phyloP scores from a whole-genome alignment of 2,888 invertebrate species.

The Oscheius sp. region DNA sequence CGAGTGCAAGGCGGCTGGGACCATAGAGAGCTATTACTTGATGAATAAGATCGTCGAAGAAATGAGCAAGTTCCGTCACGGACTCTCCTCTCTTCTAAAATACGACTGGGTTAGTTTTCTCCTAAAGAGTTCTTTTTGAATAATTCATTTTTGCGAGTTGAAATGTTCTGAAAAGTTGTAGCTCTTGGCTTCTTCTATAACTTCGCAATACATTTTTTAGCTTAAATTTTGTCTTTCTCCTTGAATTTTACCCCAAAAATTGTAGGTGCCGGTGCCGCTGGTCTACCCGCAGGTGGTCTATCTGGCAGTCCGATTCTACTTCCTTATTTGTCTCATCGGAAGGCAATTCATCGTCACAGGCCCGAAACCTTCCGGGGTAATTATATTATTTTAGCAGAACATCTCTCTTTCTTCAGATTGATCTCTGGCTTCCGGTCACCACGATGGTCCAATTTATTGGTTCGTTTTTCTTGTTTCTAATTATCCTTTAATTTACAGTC shows the following conservation, averaged over 20 bases:
- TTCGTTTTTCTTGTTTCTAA: no score
- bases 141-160: no score
- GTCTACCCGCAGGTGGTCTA: slow-evolving; percentile 43
- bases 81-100: slow-evolving; percentile 53
- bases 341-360: slow-evolving; percentile 57
- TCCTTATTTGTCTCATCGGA: slow-evolving; percentile 53
- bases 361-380: slow-evolving; percentile 43
- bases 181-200: no score
- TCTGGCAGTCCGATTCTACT: slow-evolving; percentile 55
- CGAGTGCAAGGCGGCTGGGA: slow-evolving; percentile 51
- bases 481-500: no score
- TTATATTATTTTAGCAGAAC: no score
- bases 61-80: slow-evolving; percentile 57
- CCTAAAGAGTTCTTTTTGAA: not conserved
- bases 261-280: slow-evolving; percentile 40
- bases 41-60: slow-evolving; percentile 61
- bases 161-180: no score
- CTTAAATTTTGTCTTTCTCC: no score
- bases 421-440: slow-evolving; percentile 63
- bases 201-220: no score
- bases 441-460: slow-evolving; percentile 64
- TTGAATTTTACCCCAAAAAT: no score
- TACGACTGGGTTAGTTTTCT: slow-evolving; percentile 54
- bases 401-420: slow-evolving; percentile 46
- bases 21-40: slow-evolving; percentile 57